A percentile compares a stretch with the other conserved stretches of the same genome.
Evolutionary conservation across 2,113 vertebrate species (phyloP).

Genomic region (Trematocara stigmaticum): DNA sequence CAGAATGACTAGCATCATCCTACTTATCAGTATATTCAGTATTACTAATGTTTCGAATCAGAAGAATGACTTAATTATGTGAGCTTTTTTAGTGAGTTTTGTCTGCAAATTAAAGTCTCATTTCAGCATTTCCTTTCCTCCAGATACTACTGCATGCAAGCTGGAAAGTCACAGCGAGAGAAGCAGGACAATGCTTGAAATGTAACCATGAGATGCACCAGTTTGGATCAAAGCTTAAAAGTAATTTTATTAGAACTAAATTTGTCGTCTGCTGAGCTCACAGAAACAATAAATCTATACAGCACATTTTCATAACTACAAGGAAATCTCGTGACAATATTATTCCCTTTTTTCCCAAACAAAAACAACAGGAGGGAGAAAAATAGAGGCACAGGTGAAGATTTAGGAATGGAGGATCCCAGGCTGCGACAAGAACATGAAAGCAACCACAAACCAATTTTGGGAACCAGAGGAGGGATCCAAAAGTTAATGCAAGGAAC

Average conservation of each 20-base stretch:
- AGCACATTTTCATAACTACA: background rate
- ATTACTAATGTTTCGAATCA: background rate
- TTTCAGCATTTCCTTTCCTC: background rate
- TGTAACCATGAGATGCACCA: background rate
- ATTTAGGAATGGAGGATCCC: conserved; percentile 8
- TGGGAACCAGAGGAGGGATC: background rate
- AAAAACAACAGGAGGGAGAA: background rate
- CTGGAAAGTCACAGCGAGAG: background rate
- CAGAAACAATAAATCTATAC: background rate
- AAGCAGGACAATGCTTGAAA: background rate
- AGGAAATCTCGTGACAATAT: background rate
- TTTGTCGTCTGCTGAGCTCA: background rate
- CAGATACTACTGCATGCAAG: background rate
- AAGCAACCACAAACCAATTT: background rate
- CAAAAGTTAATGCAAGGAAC: background rate
- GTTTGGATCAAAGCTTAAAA: background rate
- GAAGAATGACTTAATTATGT: background rate
- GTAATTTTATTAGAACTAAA: background rate
- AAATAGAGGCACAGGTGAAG: background rate
- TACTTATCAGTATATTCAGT: background rate
- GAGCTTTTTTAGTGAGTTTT: background rate
- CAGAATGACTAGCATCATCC: background rate
- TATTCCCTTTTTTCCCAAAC: background rate
- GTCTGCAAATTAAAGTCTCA: background rate
- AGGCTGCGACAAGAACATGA: background rate